Conservation (phyloP, 2,888 invertebrate genomes). For the Epinotia brunnichana region DNA sequence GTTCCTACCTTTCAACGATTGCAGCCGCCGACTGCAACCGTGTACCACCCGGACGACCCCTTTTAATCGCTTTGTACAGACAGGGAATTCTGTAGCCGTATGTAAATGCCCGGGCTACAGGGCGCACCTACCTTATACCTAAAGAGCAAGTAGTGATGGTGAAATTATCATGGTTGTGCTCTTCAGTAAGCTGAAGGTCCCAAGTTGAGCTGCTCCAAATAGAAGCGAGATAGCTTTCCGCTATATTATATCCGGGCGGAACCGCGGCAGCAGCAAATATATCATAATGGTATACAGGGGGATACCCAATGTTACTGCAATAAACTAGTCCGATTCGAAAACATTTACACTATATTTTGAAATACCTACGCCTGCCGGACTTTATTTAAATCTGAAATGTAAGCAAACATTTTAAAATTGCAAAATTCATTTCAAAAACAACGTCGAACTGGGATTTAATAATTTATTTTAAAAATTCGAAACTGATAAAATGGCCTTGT, state of each 20-base stretch:
- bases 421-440: slow-evolving; percentile 31
- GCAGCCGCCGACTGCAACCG: too few species aligned
- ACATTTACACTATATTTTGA: not conserved
- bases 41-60: too few species aligned
- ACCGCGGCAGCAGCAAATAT: not conserved
- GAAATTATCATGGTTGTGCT: too few species aligned
- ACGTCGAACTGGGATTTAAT: slow-evolving; percentile 31
- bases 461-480: slow-evolving; percentile 42
- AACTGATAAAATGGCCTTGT: slow-evolving; percentile 38
- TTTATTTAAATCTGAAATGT: slow-evolving; percentile 12
- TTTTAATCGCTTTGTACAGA: too few species aligned
- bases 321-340: not conserved
- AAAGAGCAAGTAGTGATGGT: too few species aligned
- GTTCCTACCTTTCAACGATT: too few species aligned
- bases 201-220: too few species aligned
- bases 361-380: not conserved
- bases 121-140: too few species aligned
- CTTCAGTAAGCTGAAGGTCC: too few species aligned
- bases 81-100: too few species aligned
- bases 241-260: not conserved
- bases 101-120: too few species aligned
- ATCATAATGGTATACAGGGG: not conserved
- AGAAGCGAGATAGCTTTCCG: too few species aligned
- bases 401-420: slow-evolving; percentile 17
- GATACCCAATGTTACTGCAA: not conserved